Evolutionary conservation across 2,113 vertebrate genomes (phyloP).

Genomic region (Nibea albiflora): DNA sequence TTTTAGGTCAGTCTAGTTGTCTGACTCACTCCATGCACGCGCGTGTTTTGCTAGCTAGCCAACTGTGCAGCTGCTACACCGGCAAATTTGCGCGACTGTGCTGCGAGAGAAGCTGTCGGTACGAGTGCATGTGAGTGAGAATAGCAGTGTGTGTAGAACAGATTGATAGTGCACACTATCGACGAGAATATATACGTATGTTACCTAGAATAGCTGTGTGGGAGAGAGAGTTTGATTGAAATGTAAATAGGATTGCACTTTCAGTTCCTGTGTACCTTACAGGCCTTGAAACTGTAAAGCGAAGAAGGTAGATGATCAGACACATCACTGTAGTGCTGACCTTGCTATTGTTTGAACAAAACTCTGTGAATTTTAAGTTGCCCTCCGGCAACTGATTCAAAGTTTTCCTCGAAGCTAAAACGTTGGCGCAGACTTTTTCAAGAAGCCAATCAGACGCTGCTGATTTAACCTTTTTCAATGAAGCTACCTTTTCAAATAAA

Average conservation of each 20-base stretch:
- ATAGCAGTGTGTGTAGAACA: neutral
- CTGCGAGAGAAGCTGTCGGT: neutral
- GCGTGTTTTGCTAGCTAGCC: neutral
- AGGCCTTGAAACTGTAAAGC: neutral
- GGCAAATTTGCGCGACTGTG: neutral
- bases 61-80: neutral
- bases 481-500: neutral
- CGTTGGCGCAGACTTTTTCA: neutral
- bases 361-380: slow-evolving; percentile 5
- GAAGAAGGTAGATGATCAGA: neutral
- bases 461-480: neutral
- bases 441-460: slow-evolving; percentile 26
- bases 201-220: neutral
- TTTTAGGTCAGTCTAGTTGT: neutral
- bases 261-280: neutral
- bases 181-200: neutral
- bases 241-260: slow-evolving; percentile 3
- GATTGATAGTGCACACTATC: neutral
- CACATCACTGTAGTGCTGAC: neutral
- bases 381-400: slow-evolving; percentile 17
- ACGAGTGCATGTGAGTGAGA: neutral
- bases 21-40: neutral
- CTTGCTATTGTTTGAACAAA: neutral
- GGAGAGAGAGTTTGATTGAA: neutral
- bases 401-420: slow-evolving; percentile 15